Evolutionary conservation across 2,797 vertebrate species (phyloP).

Genomic region (Neopelma chrysocephalum): DNA sequence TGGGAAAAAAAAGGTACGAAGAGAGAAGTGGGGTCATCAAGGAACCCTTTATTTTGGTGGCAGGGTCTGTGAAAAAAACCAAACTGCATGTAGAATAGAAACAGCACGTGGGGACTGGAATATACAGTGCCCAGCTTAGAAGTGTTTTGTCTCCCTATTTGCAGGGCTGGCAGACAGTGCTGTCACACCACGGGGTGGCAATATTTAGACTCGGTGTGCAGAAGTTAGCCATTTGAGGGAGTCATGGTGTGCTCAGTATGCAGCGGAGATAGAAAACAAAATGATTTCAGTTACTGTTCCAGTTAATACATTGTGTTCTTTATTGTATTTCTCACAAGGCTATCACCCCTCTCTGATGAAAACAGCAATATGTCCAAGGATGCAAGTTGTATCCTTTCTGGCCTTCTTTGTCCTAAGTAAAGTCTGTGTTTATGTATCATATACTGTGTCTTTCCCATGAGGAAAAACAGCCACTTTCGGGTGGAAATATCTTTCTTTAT

Average conservation of each 20-base stretch:
- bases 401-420: neutral
- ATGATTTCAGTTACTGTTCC: constrained; percentile 61
- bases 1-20: neutral
- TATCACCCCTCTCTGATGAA: neutral
- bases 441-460: neutral
- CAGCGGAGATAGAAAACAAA: constrained; percentile 19
- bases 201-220: constrained; percentile 30
- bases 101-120: neutral
- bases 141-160: neutral
- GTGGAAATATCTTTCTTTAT: neutral
- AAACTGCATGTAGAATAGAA: neutral
- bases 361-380: neutral
- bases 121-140: neutral
- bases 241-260: constrained; percentile 28
- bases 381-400: neutral
- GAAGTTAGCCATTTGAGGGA: constrained; percentile 30
- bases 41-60: neutral
- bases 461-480: neutral
- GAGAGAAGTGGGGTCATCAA: neutral
- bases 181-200: constrained; percentile 50
- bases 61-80: neutral
- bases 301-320: constrained; percentile 36
- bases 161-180: neutral
- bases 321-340: neutral
- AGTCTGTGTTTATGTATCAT: neutral